Conservation (phyloP, 92 coral and sea anemone species). For the Epizoanthus illoricatus region DNA sequence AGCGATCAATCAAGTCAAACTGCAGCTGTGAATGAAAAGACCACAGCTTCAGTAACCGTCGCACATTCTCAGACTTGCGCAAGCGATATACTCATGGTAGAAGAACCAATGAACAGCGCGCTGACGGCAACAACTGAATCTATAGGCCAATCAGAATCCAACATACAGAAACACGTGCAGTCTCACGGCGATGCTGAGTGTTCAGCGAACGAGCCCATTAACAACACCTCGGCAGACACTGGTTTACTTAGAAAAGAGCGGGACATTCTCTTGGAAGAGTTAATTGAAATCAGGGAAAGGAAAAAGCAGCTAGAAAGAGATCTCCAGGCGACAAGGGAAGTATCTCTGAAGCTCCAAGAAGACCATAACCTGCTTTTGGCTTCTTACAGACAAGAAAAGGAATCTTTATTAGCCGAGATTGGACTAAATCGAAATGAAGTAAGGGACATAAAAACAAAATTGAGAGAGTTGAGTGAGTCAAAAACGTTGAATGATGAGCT, state of each 20-base stretch:
- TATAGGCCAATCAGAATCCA: not conserved
- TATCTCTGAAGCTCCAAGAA: conserved; percentile 53
- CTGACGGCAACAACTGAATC: not conserved
- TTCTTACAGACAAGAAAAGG: conserved; percentile 67
- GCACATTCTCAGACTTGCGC: not conserved
- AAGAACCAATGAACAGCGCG: not conserved
- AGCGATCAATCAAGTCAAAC: not conserved
- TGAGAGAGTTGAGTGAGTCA: conserved; percentile 52
- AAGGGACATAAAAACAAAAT: conserved; percentile 46
- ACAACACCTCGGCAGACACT: not conserved
- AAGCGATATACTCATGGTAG: not conserved
- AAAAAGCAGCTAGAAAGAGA: conserved; percentile 49
- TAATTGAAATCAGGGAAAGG: conserved; percentile 14
- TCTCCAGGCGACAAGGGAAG: conserved; percentile 48
- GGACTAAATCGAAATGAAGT: conserved; percentile 47
- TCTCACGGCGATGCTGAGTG: not conserved
- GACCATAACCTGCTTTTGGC: conserved; percentile 59
- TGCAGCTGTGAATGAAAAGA: not conserved
- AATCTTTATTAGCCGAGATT: conserved; percentile 56
- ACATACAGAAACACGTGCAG: not conserved
- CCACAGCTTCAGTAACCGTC: not conserved
- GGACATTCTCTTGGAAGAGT: conserved; percentile 38
- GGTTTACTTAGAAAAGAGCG: conserved; percentile 16
- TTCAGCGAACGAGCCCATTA: not conserved
- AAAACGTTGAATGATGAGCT: conserved; percentile 51